Evolutionary conservation across 1,140 invertebrate species (phyloP), one percentile per base, ranked within the genome.

Genomic region (Sweltsa coloradensis): DNA sequence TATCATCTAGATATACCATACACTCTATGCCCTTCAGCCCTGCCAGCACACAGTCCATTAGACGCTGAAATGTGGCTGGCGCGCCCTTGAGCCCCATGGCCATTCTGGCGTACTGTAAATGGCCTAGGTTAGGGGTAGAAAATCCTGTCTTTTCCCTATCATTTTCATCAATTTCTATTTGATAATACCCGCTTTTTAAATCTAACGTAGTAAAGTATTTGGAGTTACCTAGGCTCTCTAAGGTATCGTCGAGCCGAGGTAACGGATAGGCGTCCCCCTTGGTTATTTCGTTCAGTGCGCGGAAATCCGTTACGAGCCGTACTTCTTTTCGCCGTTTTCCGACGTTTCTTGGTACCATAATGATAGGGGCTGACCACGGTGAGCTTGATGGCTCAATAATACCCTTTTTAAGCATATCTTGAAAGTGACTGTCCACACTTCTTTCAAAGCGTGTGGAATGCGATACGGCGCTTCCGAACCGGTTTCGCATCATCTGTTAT

Each of bases 201-300:
- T 76, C 71, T 1, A 76, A 41, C 0, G 64, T 57, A 4, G 61
- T 34, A 25, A 57, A 59, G 34, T 54, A 58, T 21, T 51, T 51
- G 5, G 57, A 50, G 2, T 55, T 58, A 0, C 56, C 55, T 39
- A 70, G 34, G 2, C 45, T 46, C 41, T 65, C 55, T 31, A 41
- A 29, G 16, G 60, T 60, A 9, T 69, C 61, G 18, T 61, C 61
- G 11, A 74, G 69, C n/a, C 64, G 59, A 2, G 70, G 74, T 11
- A 78, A 54, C 3, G 72, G 72, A 56, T 68, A 76, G 22, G 45
- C 52, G 45, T 63, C 59, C 5, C 44, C 51, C 44, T 23, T 9
- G 4, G 39, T 41, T 5, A 26, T 16, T 3, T 9, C 39, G 18
- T 63, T 65, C 11, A 66, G 34, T 50, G 58, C 60, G 22, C 57